These are phyloP conservation scores for Raja brachyura DNA, from an alignment of 2,113 vertebrate genomes.

Conservation along the genomic window DNA sequence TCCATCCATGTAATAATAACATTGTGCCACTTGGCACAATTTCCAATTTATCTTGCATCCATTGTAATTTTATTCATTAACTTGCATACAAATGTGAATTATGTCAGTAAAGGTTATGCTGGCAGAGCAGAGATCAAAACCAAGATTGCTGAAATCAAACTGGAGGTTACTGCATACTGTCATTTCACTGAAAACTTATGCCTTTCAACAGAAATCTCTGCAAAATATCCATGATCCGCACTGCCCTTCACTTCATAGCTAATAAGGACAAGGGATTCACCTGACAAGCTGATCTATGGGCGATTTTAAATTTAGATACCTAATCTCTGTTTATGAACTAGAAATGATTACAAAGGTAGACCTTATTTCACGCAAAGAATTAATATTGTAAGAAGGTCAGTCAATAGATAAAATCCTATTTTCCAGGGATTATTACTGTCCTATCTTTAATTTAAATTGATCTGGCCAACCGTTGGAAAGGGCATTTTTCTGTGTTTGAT, in stretches of 20 bases:
- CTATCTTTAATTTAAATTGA: constrained; percentile 31
- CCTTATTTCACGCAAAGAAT: not conserved
- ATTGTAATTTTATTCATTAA: constrained; percentile 19
- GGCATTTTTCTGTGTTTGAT: not conserved
- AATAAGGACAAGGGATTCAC: constrained; percentile 11
- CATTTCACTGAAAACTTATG: not conserved
- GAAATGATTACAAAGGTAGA: not conserved
- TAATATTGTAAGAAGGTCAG: constrained; percentile 35
- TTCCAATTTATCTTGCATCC: not conserved
- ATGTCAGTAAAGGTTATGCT: not conserved
- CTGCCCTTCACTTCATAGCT: not conserved
- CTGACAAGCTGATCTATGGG: constrained; percentile 16
- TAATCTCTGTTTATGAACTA: constrained; percentile 33
- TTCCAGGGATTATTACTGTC: not conserved
- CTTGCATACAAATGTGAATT: not conserved
- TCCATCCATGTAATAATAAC: not conserved
- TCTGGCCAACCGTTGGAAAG: not conserved
- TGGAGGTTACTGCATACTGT: not conserved
- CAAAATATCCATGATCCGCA: constrained; percentile 1
- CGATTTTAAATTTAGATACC: constrained; percentile 5
- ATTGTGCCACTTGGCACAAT: too few species aligned
- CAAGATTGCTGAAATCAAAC: constrained; percentile 18
- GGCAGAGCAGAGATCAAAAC: not conserved
- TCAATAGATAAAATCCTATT: constrained; percentile 21
- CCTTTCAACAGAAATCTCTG: not conserved